phyloP scores from a whole-genome alignment of 2,113 vertebrate genomes.

The Oncorhynchus masou region DNA sequence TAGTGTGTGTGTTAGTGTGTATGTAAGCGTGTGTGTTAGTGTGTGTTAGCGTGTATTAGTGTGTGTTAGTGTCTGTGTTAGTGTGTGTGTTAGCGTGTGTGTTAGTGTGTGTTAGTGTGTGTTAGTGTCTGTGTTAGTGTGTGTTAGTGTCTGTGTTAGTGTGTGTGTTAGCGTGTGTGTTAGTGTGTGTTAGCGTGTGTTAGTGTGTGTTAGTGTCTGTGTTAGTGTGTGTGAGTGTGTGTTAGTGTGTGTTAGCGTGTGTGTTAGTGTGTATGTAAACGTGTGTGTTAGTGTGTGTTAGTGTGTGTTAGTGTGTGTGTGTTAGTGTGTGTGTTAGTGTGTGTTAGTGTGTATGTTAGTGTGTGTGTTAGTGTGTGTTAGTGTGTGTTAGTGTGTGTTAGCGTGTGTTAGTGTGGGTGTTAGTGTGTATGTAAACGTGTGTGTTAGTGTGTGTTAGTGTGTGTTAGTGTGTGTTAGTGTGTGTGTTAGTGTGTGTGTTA shows the following conservation, averaged over 20 bases:
- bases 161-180: no score
- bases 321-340: slow-evolving; percentile 2
- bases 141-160: not conserved
- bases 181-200: no score
- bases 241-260: slow-evolving; percentile 9
- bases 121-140: slow-evolving; percentile 8
- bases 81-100: not conserved
- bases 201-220: not conserved
- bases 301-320: not conserved
- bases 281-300: no score
- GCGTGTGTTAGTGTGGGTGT: slow-evolving; percentile 12
- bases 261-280: not conserved
- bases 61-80: not conserved
- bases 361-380: no score
- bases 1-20: no score
- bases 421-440: no score
- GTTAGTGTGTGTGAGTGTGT: slow-evolving; percentile 4
- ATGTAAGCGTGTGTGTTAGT: no score
- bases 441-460: no score
- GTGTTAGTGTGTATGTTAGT: no score
- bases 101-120: not conserved
- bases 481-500: no score
- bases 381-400: not conserved
- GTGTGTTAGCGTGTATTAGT: no score
- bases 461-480: no score